Evolutionary conservation across 2,113 vertebrate genomes (phyloP).

Genomic region (Ammospiza nelsoni): DNA sequence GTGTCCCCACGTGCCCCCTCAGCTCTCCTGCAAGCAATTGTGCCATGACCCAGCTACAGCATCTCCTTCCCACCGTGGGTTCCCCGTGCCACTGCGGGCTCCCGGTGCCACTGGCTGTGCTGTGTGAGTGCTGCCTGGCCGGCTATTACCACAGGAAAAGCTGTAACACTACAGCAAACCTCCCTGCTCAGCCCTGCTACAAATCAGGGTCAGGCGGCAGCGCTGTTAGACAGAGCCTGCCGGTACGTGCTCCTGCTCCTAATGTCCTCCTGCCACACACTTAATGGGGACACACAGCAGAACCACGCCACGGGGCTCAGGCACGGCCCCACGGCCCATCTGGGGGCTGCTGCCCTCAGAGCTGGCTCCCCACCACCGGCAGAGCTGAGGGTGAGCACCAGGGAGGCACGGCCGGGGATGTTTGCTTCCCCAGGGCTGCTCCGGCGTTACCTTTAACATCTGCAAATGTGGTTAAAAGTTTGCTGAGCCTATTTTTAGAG

Average conservation of each 20-base stretch:
- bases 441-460: conserved; percentile 47
- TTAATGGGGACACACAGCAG: not conserved
- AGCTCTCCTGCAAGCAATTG: not conserved
- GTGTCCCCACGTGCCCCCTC: not conserved
- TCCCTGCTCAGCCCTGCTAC: conserved; percentile 59
- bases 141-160: conserved; percentile 52
- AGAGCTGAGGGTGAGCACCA: not conserved
- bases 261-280: conserved; percentile 26
- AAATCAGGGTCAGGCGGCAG: conserved; percentile 64
- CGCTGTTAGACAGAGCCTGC: conserved; percentile 51
- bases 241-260: conserved; percentile 46
- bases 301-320: rapidly evolving
- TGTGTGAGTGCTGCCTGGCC: not conserved
- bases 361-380: not conserved
- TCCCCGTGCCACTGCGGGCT: not conserved
- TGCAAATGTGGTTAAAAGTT: conserved; percentile 67
- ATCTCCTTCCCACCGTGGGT: not conserved
- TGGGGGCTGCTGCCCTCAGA: not conserved
- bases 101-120: not conserved
- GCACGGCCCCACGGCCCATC: not conserved
- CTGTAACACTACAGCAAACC: conserved; percentile 35
- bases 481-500: conserved; percentile 71
- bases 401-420: not conserved
- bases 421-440: not conserved
- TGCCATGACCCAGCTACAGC: rapidly evolving